Percentiles rank a stretch among this genome's conserved stretches.
phyloP scores from a whole-genome alignment of 1,140 invertebrate species.

The Dendroctonus ponderosae region DNA sequence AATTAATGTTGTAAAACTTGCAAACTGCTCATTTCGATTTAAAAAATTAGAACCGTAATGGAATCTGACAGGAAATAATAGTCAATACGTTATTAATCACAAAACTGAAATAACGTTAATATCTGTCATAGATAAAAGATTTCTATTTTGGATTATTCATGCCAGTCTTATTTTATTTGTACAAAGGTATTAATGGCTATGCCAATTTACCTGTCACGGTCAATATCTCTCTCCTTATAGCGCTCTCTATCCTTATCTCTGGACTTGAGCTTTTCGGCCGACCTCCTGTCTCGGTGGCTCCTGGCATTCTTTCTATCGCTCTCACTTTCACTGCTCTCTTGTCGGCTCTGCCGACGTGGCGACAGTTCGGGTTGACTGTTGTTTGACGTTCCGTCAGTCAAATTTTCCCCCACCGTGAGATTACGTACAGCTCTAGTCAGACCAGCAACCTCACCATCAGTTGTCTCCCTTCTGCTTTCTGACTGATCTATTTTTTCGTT shows the following conservation, averaged over 20 bases:
- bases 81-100: too few species aligned
- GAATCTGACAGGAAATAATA: too few species aligned
- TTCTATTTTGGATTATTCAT: too few species aligned
- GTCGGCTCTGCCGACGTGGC: constrained; percentile 35
- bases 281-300: constrained; percentile 30
- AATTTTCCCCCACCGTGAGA: constrained; percentile 44
- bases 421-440: constrained; percentile 40
- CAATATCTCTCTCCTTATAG: constrained; percentile 23
- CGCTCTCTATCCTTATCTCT: constrained; percentile 34
- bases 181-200: too few species aligned
- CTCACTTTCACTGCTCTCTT: constrained; percentile 47
- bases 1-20: too few species aligned
- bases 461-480: constrained; percentile 21
- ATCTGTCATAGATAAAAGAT: too few species aligned
- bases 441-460: constrained; percentile 33
- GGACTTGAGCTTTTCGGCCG: constrained; percentile 22
- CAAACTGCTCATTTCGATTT: too few species aligned
- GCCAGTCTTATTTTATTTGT: too few species aligned
- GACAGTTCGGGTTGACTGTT: constrained; percentile 27
- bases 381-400: constrained; percentile 38
- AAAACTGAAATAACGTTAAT: too few species aligned
- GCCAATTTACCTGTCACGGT: constrained; percentile 16
- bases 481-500: constrained; percentile 17
- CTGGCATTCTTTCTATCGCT: constrained; percentile 39
- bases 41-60: too few species aligned